Conservation (phyloP, 2,888 invertebrate genomes). For the Dynastes grantii region DNA sequence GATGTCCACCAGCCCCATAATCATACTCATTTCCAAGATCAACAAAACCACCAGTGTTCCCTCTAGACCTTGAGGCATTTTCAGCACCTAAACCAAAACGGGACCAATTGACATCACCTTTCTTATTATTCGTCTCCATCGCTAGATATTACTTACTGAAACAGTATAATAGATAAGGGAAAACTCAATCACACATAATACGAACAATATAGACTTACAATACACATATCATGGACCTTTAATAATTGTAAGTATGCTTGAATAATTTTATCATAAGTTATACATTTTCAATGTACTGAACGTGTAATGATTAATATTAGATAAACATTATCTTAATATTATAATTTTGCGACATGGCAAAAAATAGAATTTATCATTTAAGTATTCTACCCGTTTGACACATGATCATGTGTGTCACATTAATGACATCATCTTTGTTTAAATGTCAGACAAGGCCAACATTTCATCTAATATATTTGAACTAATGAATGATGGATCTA, state of each 20-base stretch:
- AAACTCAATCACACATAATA: conserved; percentile 8
- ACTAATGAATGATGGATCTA: background rate
- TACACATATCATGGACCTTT: conserved; percentile 44
- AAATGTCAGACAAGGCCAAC: conserved; percentile 17
- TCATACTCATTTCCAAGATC: conserved; percentile 84
- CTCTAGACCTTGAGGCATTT: conserved; percentile 71
- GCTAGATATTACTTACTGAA: conserved; percentile 22
- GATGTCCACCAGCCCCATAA: conserved; percentile 86
- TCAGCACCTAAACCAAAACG: conserved; percentile 73
- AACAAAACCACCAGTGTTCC: conserved; percentile 83
- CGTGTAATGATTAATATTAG: conserved; percentile 51
- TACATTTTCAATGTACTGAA: conserved; percentile 46
- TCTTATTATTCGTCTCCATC: conserved; percentile 56
- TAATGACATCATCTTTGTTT: conserved; percentile 29
- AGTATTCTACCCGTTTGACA: conserved; percentile 33
- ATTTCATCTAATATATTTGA: conserved; percentile 3
- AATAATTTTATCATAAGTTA: conserved; percentile 48
- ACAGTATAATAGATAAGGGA: background rate
- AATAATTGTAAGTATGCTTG: conserved; percentile 45
- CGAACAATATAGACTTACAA: conserved; percentile 48
- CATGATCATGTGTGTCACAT: conserved; percentile 29
- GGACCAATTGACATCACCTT: conserved; percentile 73
- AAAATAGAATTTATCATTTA: conserved; percentile 39
- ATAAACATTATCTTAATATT: conserved; percentile 52
- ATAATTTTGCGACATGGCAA: conserved; percentile 49